phyloP scores from a whole-genome alignment of 2,113 vertebrate species.

The Ptyas mucosa region DNA sequence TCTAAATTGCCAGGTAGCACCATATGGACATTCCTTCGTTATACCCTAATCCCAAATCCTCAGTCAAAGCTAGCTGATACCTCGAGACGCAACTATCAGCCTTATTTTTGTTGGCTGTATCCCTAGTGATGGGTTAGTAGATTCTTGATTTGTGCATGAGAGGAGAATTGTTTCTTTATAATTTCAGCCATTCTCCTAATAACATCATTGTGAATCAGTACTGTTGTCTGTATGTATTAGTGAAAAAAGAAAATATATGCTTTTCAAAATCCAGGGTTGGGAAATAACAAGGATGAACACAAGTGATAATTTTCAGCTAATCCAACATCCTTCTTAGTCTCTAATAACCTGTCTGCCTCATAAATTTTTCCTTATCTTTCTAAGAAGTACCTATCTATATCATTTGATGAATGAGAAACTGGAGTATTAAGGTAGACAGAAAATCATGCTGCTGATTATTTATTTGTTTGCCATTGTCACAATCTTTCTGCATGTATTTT shows the following conservation, averaged over 20 bases:
- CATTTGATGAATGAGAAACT: background rate
- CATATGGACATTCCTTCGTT: background rate
- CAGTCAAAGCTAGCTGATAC: background rate
- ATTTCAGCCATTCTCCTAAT: slow-evolving; percentile 60
- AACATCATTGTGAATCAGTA: slow-evolving; percentile 57
- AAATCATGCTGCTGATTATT: background rate
- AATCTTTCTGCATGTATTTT: background rate
- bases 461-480: background rate
- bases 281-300: background rate
- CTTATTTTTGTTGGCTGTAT: slow-evolving; percentile 61
- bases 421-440: background rate
- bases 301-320: background rate
- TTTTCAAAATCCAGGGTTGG: background rate
- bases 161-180: slow-evolving; percentile 55
- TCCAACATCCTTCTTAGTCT: background rate
- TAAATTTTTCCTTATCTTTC: background rate
- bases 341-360: background rate
- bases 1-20: background rate
- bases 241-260: slow-evolving; percentile 59
- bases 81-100: slow-evolving; percentile 6
- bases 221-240: slow-evolving; percentile 61
- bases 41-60: background rate
- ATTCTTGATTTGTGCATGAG: slow-evolving; percentile 64
- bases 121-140: slow-evolving; percentile 46
- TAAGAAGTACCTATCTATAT: background rate